Evolutionary conservation across 1,140 invertebrate genomes (phyloP), one percentile per base, ranked within the genome.

Genomic region (Pogonus chalceus): DNA sequence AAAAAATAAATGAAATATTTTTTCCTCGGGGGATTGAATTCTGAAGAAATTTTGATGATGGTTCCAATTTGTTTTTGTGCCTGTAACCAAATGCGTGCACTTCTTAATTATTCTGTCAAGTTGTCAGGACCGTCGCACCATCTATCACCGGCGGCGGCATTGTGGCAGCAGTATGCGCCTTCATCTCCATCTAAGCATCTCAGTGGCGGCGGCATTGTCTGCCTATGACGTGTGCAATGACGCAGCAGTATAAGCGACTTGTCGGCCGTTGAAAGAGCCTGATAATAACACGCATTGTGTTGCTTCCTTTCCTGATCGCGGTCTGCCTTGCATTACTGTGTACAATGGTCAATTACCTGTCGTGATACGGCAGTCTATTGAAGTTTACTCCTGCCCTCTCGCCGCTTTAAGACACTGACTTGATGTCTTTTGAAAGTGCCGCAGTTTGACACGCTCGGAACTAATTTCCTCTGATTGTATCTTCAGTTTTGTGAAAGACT

Each of bases 281-380:
- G 60, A 62, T 63, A 63, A 63, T 63, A 63, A 60, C 58, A 58
- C 56, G 60, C 60, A 63, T 63, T 63, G 62, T 63, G 55, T 43
- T 54, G 56, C 56, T 63, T 63, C 58, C 60, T 63, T 62, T 58
- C 56, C 58, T 43, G 37, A 54, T 31, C 52, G 57, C 56, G 56
- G 56, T 16, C 37, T 3, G 37, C 18, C 37, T 16, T 7, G 18
- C 53, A 61, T 58, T 56, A 61, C 58, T 35, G 35, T 39, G 53
- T 57, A 64, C 62, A 64, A 64, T 64, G 57, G 62, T 64, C 62
- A 64, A 64, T 64, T 64, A 64, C 62, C 62, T 64, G 62, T 62
- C 57, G 62, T 60, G 60, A 60, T 62, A 61, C 59, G 60, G 60
- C 58, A 60, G 35, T 57, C 60, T 51, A 60, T 62, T 64, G 60